phyloP scores from a whole-genome alignment of 2,113 vertebrate species.

The Lontra canadensis region DNA sequence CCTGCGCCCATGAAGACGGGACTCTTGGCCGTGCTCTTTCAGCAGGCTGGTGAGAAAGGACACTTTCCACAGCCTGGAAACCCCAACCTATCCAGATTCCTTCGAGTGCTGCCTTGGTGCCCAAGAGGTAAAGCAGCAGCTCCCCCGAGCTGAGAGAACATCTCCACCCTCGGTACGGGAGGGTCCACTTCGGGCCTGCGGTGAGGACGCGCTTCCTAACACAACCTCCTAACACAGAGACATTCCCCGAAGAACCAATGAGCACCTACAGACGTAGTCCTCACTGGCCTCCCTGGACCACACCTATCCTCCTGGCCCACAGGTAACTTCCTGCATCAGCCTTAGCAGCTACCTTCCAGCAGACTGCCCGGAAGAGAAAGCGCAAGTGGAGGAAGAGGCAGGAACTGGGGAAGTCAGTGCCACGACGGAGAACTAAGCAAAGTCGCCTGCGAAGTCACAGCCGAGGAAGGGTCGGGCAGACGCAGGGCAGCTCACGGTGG shows the following conservation, averaged over 20 bases:
- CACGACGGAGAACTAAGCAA: background rate
- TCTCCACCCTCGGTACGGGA: background rate
- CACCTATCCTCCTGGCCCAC: background rate
- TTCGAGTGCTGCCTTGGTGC: background rate
- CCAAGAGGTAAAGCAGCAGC: background rate
- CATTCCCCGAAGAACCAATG: accelerated
- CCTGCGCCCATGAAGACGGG: background rate
- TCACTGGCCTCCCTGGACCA: background rate
- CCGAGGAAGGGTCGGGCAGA: background rate
- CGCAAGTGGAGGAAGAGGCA: background rate
- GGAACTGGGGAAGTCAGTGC: background rate
- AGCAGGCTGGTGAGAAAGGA: background rate
- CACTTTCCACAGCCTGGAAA: background rate
- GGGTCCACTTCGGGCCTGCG: background rate
- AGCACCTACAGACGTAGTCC: background rate
- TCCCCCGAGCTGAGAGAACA: background rate
- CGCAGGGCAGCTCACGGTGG: background rate
- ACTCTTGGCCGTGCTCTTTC: background rate
- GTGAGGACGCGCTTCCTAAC: background rate
- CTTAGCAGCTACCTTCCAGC: background rate
- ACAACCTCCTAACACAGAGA: background rate
- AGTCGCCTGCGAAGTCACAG: background rate
- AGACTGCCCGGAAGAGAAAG: background rate
- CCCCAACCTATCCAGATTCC: background rate
- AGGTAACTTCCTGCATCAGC: background rate